phyloP scores from a whole-genome alignment of 1,140 invertebrate genomes.

The Hypothenemus hampei region DNA sequence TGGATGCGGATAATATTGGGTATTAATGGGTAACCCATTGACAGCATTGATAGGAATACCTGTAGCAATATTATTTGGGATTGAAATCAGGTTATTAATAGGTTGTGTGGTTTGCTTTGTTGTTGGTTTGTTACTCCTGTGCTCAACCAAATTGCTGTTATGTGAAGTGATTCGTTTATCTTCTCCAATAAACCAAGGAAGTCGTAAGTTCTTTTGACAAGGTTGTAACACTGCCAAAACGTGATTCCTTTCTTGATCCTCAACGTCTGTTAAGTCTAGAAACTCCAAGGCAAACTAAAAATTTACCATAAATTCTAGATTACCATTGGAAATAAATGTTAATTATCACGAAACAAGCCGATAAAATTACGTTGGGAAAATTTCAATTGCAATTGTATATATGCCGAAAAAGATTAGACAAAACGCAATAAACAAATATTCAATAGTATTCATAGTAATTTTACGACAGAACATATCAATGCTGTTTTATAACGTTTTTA shows the following conservation, averaged over 20 bases:
- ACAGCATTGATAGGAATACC: background rate
- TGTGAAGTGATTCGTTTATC: background rate
- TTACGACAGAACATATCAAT: too few relatives aligned
- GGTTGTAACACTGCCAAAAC: slow-evolving; percentile 35
- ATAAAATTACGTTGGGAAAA: too few relatives aligned
- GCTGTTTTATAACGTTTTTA: too few relatives aligned
- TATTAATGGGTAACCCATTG: background rate
- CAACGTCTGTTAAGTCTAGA: slow-evolving; percentile 40
- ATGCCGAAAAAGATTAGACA: too few relatives aligned
- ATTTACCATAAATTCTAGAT: too few relatives aligned
- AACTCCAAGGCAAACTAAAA: slow-evolving; percentile 32
- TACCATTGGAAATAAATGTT: too few relatives aligned
- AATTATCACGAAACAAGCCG: too few relatives aligned
- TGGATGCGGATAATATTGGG: slow-evolving; percentile 6
- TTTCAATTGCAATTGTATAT: too few relatives aligned
- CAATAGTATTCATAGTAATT: too few relatives aligned
- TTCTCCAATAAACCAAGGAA: slow-evolving; percentile 37
- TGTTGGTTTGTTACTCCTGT: background rate
- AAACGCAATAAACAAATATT: too few relatives aligned
- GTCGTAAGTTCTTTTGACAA: slow-evolving; percentile 29
- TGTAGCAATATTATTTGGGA: background rate
- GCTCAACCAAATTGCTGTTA: background rate
- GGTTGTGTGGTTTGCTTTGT: background rate
- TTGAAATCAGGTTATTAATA: background rate
- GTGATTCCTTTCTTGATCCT: slow-evolving; percentile 36